Conservation (phyloP, 2,888 invertebrate species). For the Cyrtodaria siliqua region DNA sequence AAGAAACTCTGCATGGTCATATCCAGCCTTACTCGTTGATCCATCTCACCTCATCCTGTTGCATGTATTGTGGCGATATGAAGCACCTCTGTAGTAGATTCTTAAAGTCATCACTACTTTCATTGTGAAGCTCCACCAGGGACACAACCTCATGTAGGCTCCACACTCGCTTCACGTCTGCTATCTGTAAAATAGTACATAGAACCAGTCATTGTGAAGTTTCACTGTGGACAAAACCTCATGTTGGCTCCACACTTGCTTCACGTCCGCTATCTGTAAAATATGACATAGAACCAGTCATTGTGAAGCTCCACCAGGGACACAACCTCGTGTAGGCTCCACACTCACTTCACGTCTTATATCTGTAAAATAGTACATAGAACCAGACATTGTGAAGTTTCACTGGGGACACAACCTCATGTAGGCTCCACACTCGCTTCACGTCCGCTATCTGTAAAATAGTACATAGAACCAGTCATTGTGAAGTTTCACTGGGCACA, state of each 20-base stretch:
- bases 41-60: conserved; percentile 75
- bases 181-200: conserved; percentile 64
- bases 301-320: conserved; percentile 65
- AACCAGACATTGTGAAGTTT: conserved; percentile 66
- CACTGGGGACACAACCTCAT: conserved; percentile 65
- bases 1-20: too few relatives aligned
- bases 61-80: conserved; percentile 66
- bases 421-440: conserved; percentile 72
- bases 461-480: conserved; percentile 64
- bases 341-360: too few relatives aligned
- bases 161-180: conserved; percentile 74
- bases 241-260: conserved; percentile 58
- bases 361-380: too few relatives aligned
- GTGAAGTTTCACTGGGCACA: conserved; percentile 66
- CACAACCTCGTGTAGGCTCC: conserved; percentile 59
- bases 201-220: conserved; percentile 63
- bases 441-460: conserved; percentile 69
- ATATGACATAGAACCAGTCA: conserved; percentile 64
- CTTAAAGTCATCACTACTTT: conserved; percentile 58
- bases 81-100: conserved; percentile 67
- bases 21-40: too few relatives aligned
- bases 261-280: too few relatives aligned
- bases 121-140: conserved; percentile 66
- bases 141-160: conserved; percentile 66
- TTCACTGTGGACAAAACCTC: conserved; percentile 63